These are phyloP conservation scores for Trichomalopsis sarcophagae DNA, from an alignment of 1,140 invertebrate species.

Conservation along the genomic window DNA sequence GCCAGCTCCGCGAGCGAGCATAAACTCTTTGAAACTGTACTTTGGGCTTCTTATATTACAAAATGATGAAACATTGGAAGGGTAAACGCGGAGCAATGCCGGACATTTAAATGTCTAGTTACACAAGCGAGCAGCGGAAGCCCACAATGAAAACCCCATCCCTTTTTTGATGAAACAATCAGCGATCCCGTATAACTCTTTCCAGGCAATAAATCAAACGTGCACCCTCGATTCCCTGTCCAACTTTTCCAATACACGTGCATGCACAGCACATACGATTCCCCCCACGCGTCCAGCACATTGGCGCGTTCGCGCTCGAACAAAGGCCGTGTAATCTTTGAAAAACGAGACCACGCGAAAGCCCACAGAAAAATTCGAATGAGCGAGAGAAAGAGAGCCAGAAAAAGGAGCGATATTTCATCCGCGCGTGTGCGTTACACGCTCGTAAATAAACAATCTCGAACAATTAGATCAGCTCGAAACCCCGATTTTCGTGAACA, in stretches of 20 bases:
- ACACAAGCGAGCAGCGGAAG: neutral
- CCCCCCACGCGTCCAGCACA: neutral
- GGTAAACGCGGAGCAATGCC: neutral
- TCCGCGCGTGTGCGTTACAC: neutral
- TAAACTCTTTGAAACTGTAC: too few relatives aligned
- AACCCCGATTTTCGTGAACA: too few relatives aligned
- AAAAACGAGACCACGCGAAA: slow-evolving; percentile 10
- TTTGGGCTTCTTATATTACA: neutral
- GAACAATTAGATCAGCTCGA: slow-evolving; percentile 20
- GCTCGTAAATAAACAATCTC: slow-evolving; percentile 4
- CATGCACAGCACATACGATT: neutral
- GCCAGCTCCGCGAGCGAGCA: too few relatives aligned
- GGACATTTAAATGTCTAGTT: neutral
- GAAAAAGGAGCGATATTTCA: neutral
- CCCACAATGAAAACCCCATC: neutral
- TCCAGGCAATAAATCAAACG: slow-evolving; percentile 33
- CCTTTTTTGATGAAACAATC: slow-evolving; percentile 9
- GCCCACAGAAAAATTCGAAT: neutral
- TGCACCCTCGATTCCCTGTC: neutral
- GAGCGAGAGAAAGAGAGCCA: neutral
- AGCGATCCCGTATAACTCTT: neutral
- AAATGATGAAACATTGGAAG: neutral
- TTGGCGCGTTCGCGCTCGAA: neutral
- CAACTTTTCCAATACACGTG: neutral
- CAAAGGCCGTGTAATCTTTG: slow-evolving; percentile 30